Evolutionary conservation across 2,113 vertebrate genomes (phyloP).

Genomic region (Amia ocellicauda): DNA sequence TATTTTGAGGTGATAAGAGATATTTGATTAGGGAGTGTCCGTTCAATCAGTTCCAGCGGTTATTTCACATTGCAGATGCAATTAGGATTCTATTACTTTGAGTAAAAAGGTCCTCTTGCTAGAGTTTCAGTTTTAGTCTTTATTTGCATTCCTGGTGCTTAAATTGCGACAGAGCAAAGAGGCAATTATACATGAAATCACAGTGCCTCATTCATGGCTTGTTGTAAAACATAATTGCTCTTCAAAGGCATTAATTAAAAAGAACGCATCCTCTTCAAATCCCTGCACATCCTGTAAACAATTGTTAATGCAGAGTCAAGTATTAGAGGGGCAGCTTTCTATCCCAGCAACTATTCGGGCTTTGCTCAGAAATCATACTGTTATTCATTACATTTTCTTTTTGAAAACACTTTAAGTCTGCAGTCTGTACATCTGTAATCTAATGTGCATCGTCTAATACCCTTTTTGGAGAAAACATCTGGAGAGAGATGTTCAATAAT

Average conservation of each 20-base stretch:
- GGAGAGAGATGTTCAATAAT: no score
- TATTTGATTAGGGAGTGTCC: conserved; percentile 35
- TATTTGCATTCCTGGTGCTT: conserved; percentile 38
- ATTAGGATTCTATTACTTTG: conserved; percentile 16
- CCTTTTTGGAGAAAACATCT: no score
- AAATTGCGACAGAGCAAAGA: conserved; percentile 59
- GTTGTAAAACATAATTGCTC: conserved; percentile 27
- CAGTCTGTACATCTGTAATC: no score
- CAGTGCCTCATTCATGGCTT: conserved; percentile 18
- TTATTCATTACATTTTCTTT: no score
- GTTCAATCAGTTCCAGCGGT: conserved; percentile 38
- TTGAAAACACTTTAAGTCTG: no score
- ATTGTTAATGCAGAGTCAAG: conserved; percentile 4
- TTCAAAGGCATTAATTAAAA: conserved; percentile 29
- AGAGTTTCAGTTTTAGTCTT: conserved; percentile 30
- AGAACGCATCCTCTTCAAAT: conserved; percentile 10
- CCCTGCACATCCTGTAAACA: conserved; percentile 2
- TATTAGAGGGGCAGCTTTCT: neutral
- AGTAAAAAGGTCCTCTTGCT: conserved; percentile 23
- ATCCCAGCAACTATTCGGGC: neutral
- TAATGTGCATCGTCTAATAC: no score
- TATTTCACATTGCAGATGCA: conserved; percentile 39
- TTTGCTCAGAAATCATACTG: neutral
- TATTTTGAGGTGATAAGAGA: conserved; percentile 4
- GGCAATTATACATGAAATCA: conserved; percentile 43